Conservation (phyloP, 2,113 vertebrate species). For the Lontra canadensis region DNA sequence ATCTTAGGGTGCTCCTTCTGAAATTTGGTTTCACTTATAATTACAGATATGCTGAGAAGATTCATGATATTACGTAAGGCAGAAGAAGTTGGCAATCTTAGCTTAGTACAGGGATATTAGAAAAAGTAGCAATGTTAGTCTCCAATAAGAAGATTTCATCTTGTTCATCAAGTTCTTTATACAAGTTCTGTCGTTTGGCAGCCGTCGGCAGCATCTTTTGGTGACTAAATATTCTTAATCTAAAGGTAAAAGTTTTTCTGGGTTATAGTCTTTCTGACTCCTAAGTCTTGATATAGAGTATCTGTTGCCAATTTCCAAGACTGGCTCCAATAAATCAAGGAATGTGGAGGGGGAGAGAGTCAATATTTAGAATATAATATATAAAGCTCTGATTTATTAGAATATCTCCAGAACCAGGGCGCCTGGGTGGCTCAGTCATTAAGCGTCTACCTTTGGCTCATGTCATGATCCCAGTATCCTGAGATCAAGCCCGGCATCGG, state of each 20-base stretch:
- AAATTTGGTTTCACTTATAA: neutral
- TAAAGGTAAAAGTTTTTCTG: slow-evolving; percentile 15
- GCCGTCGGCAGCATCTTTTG: neutral
- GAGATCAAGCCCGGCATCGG: no score
- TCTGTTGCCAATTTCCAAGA: neutral
- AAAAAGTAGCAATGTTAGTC: neutral
- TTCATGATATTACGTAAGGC: neutral
- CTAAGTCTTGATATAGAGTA: neutral
- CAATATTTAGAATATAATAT: neutral
- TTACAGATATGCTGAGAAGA: neutral
- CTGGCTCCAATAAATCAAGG: neutral
- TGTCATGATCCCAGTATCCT: no score
- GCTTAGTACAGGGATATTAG: neutral
- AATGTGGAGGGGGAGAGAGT: neutral
- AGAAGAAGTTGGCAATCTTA: neutral
- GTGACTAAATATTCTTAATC: neutral
- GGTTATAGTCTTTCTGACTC: neutral
- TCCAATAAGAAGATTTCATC: neutral
- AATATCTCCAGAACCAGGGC: neutral
- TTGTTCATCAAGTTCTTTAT: neutral
- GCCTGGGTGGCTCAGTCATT: no score
- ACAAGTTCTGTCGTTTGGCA: neutral
- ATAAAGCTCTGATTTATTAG: neutral
- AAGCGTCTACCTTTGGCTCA: no score
- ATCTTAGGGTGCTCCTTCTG: neutral